A percentile compares a stretch with the other conserved stretches of the same genome.
Evolutionary conservation across 2,888 invertebrate species (phyloP).

Genomic region (Lepetodrilus schrolli): DNA sequence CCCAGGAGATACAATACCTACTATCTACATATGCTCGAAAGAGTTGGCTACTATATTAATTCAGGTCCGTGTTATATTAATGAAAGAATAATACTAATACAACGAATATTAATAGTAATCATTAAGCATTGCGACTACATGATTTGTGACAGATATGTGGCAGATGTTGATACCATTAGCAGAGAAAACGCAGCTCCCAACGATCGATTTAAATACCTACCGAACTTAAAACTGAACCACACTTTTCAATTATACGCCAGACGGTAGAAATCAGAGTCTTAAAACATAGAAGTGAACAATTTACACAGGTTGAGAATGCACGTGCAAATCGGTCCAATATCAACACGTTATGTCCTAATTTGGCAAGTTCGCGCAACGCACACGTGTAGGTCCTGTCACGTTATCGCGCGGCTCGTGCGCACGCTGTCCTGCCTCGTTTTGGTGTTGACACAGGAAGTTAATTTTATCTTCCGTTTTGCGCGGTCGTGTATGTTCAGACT

Average conservation of each 20-base stretch:
- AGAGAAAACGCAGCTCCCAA: not conserved
- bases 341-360: constrained; percentile 14
- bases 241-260: not conserved
- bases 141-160: not conserved
- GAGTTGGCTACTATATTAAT: no score
- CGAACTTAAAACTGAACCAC: constrained; percentile 1
- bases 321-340: constrained; percentile 19
- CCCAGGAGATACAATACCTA: no score
- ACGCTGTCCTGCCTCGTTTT: not conserved
- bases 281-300: not conserved
- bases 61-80: no score
- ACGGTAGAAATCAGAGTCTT: not conserved
- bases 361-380: constrained; percentile 7
- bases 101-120: no score
- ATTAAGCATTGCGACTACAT: not conserved
- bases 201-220: constrained; percentile 11
- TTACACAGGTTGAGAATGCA: constrained; percentile 4
- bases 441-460: constrained; percentile 20
- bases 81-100: no score
- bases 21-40: no score
- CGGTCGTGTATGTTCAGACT: constrained; percentile 2
- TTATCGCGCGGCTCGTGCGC: constrained; percentile 7
- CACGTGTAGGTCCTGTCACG: constrained; percentile 17
- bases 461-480: constrained; percentile 3
- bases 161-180: constrained; percentile 24